These are phyloP conservation scores for Orcinus orca DNA, from an alignment of 2,113 vertebrate species.

Conservation along the genomic window DNA sequence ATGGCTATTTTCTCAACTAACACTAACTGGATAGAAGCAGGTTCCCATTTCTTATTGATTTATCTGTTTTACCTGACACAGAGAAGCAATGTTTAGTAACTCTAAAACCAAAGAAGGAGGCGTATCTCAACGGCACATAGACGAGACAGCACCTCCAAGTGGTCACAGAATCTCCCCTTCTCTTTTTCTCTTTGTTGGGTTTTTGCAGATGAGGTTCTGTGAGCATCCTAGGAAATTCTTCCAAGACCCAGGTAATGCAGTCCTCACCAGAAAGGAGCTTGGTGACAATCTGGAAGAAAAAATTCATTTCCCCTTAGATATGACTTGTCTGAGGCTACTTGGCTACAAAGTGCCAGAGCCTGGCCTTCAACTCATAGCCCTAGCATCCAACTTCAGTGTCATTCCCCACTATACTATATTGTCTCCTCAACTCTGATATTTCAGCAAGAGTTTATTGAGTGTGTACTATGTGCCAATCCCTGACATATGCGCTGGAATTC, in stretches of 20 bases:
- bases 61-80: not conserved
- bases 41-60: not conserved
- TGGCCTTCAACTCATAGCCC: not conserved
- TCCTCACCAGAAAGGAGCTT: not conserved
- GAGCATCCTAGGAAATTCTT: not conserved
- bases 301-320: not conserved
- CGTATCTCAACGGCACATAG: fast-evolving
- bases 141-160: not conserved
- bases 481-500: not conserved
- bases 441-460: not conserved
- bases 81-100: not conserved
- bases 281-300: not conserved
- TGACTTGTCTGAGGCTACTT: not conserved
- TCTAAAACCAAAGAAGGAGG: not conserved
- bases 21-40: not conserved
- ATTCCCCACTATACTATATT: fast-evolving
- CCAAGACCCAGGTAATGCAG: not conserved
- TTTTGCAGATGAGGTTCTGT: not conserved
- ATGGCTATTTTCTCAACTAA: not conserved
- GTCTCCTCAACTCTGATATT: not conserved
- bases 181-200: not conserved
- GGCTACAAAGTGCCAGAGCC: no score
- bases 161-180: fast-evolving
- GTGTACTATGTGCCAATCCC: not conserved
- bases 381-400: fast-evolving